Conservation (phyloP, 2,888 invertebrate species). For the Zonitis immaculata region DNA sequence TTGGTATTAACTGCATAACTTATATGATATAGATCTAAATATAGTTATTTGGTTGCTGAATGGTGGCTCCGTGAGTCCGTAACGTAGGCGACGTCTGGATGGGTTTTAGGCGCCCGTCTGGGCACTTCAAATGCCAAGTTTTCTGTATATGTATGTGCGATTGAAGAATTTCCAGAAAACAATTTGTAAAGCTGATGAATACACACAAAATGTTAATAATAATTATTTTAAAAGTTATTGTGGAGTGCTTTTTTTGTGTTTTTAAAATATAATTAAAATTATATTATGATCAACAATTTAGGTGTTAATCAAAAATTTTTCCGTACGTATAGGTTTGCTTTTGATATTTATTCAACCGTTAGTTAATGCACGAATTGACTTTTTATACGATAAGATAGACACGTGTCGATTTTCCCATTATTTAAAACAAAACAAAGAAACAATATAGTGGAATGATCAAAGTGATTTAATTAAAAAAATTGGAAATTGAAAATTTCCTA, state of each 20-base stretch:
- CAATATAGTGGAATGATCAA: too few species aligned
- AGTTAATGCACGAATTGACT: conserved; percentile 1
- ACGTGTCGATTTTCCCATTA: not conserved
- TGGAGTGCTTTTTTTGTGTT: not conserved
- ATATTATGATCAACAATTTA: not conserved
- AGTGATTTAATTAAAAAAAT: too few species aligned
- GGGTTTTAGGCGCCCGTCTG: conserved; percentile 21
- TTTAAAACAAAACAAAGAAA: too few species aligned
- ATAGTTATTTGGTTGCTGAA: not conserved
- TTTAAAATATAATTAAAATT: too few species aligned
- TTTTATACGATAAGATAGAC: not conserved
- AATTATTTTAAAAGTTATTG: not conserved
- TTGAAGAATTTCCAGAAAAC: not conserved
- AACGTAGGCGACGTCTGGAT: conserved; percentile 17
- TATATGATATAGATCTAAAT: not conserved
- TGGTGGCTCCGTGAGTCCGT: conserved; percentile 14
- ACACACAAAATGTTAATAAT: not conserved
- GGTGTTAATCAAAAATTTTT: not conserved
- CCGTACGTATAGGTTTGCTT: not conserved
- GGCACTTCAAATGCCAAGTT: conserved; percentile 9
- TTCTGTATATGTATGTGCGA: not conserved
- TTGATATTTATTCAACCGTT: not conserved
- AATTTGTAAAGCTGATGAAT: not conserved
- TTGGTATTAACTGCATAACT: not conserved
- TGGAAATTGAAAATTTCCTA: too few species aligned